Evolutionary conservation across 2,113 vertebrate species (phyloP).

Genomic region (Sapajus apella): DNA sequence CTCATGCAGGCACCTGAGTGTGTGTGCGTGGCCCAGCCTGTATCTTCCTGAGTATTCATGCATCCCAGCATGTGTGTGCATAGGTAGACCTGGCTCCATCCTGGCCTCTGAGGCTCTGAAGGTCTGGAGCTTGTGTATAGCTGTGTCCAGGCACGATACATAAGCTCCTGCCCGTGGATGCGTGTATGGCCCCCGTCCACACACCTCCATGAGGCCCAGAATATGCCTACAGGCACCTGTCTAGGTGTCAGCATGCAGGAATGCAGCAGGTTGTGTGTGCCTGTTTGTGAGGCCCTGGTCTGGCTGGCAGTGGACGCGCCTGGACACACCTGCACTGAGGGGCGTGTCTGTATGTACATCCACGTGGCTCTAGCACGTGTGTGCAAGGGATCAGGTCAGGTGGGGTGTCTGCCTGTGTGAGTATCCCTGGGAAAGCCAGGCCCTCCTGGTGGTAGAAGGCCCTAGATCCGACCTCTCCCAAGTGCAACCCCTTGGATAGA

Average conservation of each 20-base stretch:
- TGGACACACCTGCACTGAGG: neutral
- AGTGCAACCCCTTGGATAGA: no score
- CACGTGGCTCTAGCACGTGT: neutral
- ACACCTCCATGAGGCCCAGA: neutral
- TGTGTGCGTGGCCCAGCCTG: accelerated
- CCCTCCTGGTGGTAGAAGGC: neutral
- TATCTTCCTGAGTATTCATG: neutral
- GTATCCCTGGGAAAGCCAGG: neutral
- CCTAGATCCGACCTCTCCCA: neutral
- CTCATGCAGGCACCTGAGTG: neutral
- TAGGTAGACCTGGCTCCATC: neutral
- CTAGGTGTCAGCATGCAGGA: neutral
- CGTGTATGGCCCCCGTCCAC: neutral
- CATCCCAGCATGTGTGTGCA: neutral
- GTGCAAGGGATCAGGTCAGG: neutral
- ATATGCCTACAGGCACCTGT: neutral
- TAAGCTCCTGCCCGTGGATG: neutral
- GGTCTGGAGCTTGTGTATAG: neutral
- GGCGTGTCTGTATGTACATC: accelerated
- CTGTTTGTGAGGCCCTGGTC: neutral
- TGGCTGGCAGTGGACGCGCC: neutral
- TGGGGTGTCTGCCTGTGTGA: neutral
- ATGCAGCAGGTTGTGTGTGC: accelerated
- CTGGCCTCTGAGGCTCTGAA: neutral
- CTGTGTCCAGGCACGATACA: neutral